Conservation (phyloP, 2,113 vertebrate species). For the Lophotis ruficrista region DNA sequence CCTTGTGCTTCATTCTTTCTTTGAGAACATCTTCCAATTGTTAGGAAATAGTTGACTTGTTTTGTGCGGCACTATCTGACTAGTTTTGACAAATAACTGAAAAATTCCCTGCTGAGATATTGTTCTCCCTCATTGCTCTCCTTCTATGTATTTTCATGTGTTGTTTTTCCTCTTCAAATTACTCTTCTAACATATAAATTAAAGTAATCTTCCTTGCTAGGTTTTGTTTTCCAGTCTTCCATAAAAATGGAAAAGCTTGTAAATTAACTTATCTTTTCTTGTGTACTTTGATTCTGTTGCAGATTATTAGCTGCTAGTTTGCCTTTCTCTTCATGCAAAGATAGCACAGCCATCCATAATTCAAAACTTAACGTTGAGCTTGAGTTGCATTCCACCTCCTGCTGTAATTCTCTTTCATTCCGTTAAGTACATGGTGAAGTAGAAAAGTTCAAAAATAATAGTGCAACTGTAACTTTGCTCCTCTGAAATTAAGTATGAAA, state of each 20-base stretch:
- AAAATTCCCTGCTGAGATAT: not conserved
- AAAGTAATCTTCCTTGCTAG: not conserved
- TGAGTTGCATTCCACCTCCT: not conserved
- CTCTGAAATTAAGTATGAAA: constrained; percentile 6
- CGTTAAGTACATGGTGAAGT: not conserved
- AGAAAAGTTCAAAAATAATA: constrained; percentile 14
- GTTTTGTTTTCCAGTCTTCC: constrained; percentile 21
- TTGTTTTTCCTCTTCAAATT: not conserved
- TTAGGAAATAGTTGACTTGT: not conserved
- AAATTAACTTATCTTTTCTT: constrained; percentile 5
- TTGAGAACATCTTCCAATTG: not conserved
- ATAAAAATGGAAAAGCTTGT: constrained; percentile 18
- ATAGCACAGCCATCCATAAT: constrained; percentile 1
- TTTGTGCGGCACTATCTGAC: not conserved
- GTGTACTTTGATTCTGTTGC: not conserved
- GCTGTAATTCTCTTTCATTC: constrained; percentile 9
- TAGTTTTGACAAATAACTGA: not conserved
- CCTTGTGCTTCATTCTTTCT: not conserved
- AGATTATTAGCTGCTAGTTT: constrained; percentile 28
- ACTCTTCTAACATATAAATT: constrained; percentile 22
- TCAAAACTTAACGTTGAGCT: not conserved
- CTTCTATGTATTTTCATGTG: constrained; percentile 24
- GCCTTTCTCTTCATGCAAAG: not conserved
- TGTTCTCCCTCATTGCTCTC: not conserved
- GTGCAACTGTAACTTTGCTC: not conserved